Evolutionary conservation across 1,140 invertebrate species (phyloP), one percentile per base, ranked within the genome.

Genomic region (Drosophila punjabiensis): DNA sequence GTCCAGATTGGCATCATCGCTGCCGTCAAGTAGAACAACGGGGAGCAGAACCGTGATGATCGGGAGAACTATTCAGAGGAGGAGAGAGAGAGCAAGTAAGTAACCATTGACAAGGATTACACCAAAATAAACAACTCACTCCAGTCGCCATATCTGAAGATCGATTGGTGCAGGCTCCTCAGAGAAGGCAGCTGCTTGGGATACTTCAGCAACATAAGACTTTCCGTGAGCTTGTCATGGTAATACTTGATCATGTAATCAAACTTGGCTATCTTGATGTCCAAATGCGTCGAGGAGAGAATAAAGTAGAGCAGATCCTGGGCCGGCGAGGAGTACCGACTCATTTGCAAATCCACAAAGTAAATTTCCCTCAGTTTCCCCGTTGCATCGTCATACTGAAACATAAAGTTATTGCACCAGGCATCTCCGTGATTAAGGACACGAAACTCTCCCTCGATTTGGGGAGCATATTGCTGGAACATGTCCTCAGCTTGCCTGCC

Each of bases 381-480:
- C 0, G 67, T 20, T 0, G 64, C 14, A 1, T 82, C 45, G 61
- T 86, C 76, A 45, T 94, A 93, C 58, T 91, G 89, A 60, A 94
- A 94, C 70, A 94, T 81, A 1, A 94, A 85, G 61, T 94, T 94
- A 52, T 94, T 92, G 20, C 68, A 75, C 76, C 91, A 89, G 11
- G 93, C 93, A 84, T 96, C 96, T 10, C 95, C 96, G 52, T 96
- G 96, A 76, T 94, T 95, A 5, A 96, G 89, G 4, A 95, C 95
- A 64, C 94, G 93, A 48, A 95, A 95, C 41, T 94, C 94, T 13
- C 94, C 93, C 2, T 93, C 74, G 13, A 94, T 70, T 4, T 67
- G 55, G 3, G 53, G 71, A 3, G 79, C 80, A 61, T 55, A 32
- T 0, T 78, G 56, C 50, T 76, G 86, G 58, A 77, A 92, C 83